Evolutionary conservation across 2,797 vertebrate genomes (phyloP).

Genomic region (Acanthurus lineatus): DNA sequence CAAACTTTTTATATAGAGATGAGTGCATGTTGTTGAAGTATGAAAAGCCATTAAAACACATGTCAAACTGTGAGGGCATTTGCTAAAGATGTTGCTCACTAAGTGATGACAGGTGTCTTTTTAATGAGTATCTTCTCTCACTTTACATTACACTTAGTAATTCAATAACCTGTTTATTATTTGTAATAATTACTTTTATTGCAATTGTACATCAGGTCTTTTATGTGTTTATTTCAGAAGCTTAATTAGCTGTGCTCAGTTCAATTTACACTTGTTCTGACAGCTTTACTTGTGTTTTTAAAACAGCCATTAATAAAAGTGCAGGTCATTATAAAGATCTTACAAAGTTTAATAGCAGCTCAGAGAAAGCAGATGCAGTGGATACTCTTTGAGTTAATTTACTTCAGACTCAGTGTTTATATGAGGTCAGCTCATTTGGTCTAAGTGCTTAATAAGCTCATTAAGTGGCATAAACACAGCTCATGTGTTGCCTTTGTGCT

Average conservation of each 20-base stretch:
- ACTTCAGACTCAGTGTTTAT: conserved; percentile 56
- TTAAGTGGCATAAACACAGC: conserved; percentile 54
- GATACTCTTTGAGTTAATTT: conserved; percentile 41
- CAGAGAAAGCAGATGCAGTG: conserved; percentile 29
- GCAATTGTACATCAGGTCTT: neutral
- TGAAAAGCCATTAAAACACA: neutral
- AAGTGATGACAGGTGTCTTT: neutral
- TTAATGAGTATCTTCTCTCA: no score
- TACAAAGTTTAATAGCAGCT: neutral
- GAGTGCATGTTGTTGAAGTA: neutral
- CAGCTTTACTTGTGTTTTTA: conserved; percentile 9
- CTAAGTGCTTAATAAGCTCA: conserved; percentile 46
- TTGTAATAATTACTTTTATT: neutral
- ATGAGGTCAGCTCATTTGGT: conserved; percentile 54
- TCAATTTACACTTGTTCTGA: neutral
- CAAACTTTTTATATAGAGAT: neutral
- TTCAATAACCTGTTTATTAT: neutral
- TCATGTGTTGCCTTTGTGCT: conserved; percentile 32
- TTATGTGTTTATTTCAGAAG: neutral
- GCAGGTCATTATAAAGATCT: neutral
- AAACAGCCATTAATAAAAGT: conserved; percentile 7
- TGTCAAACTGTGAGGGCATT: neutral
- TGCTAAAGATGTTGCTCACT: neutral
- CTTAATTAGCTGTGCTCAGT: neutral
- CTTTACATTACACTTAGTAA: neutral